Evolutionary conservation across 2,113 vertebrate species (phyloP), one percentile per base, ranked within the genome.

Genomic region (Gasterosteus aculeatus): DNA sequence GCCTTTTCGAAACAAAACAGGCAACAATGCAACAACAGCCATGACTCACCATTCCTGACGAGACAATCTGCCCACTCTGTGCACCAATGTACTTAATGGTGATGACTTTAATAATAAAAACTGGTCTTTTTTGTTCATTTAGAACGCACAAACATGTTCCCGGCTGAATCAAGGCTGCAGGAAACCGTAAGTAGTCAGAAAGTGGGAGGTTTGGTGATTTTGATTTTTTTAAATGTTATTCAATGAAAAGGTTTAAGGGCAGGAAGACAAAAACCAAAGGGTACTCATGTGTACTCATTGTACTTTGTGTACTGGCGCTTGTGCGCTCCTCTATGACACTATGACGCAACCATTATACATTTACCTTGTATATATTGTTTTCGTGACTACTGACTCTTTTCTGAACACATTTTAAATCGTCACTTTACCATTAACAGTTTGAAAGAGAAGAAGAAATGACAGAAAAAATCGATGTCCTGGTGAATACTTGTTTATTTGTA

Each of bases 61-160:
- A 76, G 22, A 39, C 59, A 19, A 69, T 61, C 74, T 54, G 38
- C 80, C 82, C 75, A 85, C 82, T 49, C 69, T n/a, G 41, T 63
- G 59, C 44, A 11, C 26, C n/a, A 29, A 2, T 57, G 53, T 12
- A 57, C 53, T 60, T 57, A 3, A 4, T 47, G 12, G 39, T 19
- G 15, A 62, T 59, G 58, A 75, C 58, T 47, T 35, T 35, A 9
- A 46, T 14, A 58, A 26, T 62, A 72, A 65, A 14, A 22, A 46
- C 0, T 4, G 7, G 8, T 42, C 5, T 57, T n/a, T 59, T 60
- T 44, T 69, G 47, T 81, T 46, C 5, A 18, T 69, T 71, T 56
- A 5, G 33, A 38, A 19, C 8, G 31, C 44, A 47, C 41, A 4
- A 0, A 4, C 63, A n/a, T 9, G 26, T 16, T 42, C 8, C 49